Evolutionary conservation across 2,113 vertebrate species (phyloP).

Genomic region (Chlorodrepanis virens): DNA sequence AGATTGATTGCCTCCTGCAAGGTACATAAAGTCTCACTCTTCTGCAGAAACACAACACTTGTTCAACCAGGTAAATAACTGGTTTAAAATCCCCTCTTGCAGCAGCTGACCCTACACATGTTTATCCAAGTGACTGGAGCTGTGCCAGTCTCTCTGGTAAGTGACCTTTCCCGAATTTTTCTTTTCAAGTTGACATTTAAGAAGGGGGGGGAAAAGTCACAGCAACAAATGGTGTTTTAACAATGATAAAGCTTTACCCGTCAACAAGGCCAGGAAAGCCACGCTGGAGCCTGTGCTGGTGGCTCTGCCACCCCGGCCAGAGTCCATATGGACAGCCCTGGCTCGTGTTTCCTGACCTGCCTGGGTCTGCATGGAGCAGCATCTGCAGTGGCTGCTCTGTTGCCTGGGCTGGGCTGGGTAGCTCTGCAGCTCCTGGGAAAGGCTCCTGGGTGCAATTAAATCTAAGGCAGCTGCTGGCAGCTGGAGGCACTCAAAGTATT

Average conservation of each 20-base stretch:
- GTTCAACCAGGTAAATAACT: conserved; percentile 22
- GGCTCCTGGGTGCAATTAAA: not conserved
- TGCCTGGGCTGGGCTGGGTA: not conserved
- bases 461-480: conserved; percentile 55
- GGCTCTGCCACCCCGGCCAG: fast-evolving
- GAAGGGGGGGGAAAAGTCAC: not conserved
- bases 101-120: conserved; percentile 26
- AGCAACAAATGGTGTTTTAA: conserved; percentile 31
- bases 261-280: conserved; percentile 42
- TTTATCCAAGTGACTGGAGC: conserved; percentile 50
- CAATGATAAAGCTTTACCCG: not conserved
- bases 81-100: conserved; percentile 4
- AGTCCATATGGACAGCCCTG: not conserved
- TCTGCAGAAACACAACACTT: not conserved
- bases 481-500: conserved; percentile 16
- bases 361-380: not conserved
- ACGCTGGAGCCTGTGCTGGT: fast-evolving
- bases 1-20: not conserved
- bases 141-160: conserved; percentile 34
- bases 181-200: conserved; percentile 65
- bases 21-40: not conserved
- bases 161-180: conserved; percentile 64
- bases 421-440: not conserved
- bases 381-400: not conserved
- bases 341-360: not conserved